Conservation (phyloP, 2,888 invertebrate genomes). For the Xestia c-nigrum region DNA sequence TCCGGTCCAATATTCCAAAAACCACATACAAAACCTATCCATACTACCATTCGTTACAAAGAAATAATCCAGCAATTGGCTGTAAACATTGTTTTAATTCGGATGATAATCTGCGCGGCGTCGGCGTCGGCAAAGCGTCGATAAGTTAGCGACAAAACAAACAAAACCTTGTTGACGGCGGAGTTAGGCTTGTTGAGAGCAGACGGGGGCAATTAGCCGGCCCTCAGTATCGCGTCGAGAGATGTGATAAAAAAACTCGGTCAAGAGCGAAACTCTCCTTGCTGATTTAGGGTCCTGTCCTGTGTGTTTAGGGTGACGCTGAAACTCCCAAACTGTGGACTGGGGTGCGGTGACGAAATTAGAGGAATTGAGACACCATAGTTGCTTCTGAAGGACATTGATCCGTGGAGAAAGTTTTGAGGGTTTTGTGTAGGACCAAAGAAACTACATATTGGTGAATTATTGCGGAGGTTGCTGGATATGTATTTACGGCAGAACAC, state of each 20-base stretch:
- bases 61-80: conserved; percentile 45
- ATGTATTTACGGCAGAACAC: neutral
- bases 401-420: neutral
- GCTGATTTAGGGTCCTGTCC: conserved; percentile 50
- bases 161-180: conserved; percentile 70
- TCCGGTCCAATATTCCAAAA: neutral
- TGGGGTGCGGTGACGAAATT: conserved; percentile 30
- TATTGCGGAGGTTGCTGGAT: neutral
- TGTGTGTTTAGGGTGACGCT: conserved; percentile 45
- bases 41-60: conserved; percentile 22
- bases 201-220: conserved; percentile 73
- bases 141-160: conserved; percentile 74
- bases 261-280: conserved; percentile 51
- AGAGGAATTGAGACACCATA: conserved; percentile 22
- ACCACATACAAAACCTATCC: neutral
- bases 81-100: conserved; percentile 60
- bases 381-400: neutral
- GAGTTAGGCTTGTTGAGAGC: conserved; percentile 71
- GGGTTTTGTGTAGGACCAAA: neutral
- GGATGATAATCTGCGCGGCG: conserved; percentile 49
- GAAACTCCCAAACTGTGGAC: conserved; percentile 18
- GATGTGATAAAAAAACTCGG: conserved; percentile 63
- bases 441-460: neutral
- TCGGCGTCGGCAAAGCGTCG: conserved; percentile 54
- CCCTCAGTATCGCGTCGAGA: conserved; percentile 54